Percentiles rank a stretch among this genome's conserved stretches.
phyloP scores from a whole-genome alignment of 30 jellyfish, hydroid and myxozoan species.

The Cassiopea xamachana region DNA sequence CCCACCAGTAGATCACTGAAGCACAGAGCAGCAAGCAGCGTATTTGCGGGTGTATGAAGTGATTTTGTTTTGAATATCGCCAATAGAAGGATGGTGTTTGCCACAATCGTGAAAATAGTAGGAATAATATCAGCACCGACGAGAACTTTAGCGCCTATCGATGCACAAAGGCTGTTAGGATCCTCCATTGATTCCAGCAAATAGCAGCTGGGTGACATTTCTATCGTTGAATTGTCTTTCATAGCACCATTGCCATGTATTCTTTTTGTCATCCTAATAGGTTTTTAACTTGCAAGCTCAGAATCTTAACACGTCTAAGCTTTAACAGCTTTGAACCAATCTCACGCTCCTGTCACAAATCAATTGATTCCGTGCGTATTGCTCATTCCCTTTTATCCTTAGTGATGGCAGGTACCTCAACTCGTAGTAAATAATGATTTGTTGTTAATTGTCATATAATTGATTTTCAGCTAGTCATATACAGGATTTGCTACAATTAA shows the following conservation, averaged over 20 bases:
- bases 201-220: neutral
- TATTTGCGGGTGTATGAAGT: constrained; percentile 19
- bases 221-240: neutral
- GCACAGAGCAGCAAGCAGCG: constrained; percentile 24
- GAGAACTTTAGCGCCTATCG: neutral
- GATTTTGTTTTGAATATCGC: constrained; percentile 10
- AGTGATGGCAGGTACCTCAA: too few species aligned
- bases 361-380: too few species aligned
- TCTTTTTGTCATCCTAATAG: too few species aligned
- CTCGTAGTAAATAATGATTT: too few species aligned
- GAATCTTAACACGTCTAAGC: too few species aligned
- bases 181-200: neutral
- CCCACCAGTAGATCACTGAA: constrained; percentile 38
- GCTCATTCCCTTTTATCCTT: too few species aligned
- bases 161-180: constrained; percentile 1
- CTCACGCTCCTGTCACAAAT: too few species aligned
- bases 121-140: constrained; percentile 1
- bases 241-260: neutral
- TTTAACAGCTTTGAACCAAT: too few species aligned
- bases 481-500: too few species aligned
- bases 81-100: neutral
- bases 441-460: too few species aligned
- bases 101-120: constrained; percentile 24
- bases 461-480: too few species aligned
- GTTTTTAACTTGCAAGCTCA: too few species aligned